phyloP scores from a whole-genome alignment of 2,888 invertebrate species.

The Temnothorax rugatulus region DNA sequence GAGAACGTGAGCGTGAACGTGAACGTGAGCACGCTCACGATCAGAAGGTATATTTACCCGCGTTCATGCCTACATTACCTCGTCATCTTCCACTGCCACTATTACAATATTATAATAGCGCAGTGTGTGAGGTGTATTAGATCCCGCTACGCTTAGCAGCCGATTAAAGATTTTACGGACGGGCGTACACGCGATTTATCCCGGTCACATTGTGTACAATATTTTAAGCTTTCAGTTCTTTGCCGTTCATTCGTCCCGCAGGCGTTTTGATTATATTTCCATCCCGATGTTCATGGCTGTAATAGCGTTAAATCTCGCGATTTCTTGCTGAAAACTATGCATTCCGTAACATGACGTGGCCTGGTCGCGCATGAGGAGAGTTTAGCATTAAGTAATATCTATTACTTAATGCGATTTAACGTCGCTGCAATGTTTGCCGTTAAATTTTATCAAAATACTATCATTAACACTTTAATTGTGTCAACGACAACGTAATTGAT shows the following conservation, averaged over 20 bases:
- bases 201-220: slow-evolving; percentile 13
- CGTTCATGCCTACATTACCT: slow-evolving; percentile 52
- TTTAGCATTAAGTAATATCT: slow-evolving; percentile 37
- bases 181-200: slow-evolving; percentile 54
- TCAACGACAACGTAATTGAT: neutral
- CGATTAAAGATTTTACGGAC: slow-evolving; percentile 66
- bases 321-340: slow-evolving; percentile 31
- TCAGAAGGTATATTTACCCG: slow-evolving; percentile 52
- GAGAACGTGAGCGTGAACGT: neutral
- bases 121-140: slow-evolving; percentile 35
- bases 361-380: slow-evolving; percentile 14
- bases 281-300: slow-evolving; percentile 23
- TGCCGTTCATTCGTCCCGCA: neutral
- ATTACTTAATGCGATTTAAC: slow-evolving; percentile 14
- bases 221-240: slow-evolving; percentile 32
- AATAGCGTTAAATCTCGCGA: slow-evolving; percentile 37
- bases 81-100: slow-evolving; percentile 56
- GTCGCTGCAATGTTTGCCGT: slow-evolving; percentile 9
- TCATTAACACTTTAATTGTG: neutral
- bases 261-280: slow-evolving; percentile 30
- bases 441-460: neutral
- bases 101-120: slow-evolving; percentile 55
- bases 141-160: slow-evolving; percentile 57
- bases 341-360: slow-evolving; percentile 7
- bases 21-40: slow-evolving; percentile 34